These are phyloP conservation scores for Gnathonemus echidnorhynchus DNA, from an alignment of 2,113 vertebrate species.

Conservation along the genomic window DNA sequence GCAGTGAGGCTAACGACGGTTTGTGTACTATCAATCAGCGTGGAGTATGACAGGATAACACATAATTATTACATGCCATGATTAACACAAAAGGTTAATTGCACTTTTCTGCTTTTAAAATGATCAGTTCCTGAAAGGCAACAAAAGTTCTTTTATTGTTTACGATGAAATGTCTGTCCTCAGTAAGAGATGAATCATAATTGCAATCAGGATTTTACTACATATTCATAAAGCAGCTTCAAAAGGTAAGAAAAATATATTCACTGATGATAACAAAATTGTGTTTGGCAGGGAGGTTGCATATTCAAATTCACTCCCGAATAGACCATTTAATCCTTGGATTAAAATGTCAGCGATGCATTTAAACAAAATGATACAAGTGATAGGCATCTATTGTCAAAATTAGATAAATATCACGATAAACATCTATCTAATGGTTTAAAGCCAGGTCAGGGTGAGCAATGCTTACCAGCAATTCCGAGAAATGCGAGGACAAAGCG, in stretches of 20 bases:
- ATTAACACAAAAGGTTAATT: background rate
- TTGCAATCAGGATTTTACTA: background rate
- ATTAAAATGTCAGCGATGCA: background rate
- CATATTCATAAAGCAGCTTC: background rate
- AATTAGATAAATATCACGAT: background rate
- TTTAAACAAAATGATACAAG: background rate
- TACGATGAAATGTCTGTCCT: background rate
- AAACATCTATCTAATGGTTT: background rate
- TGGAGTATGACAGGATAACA: background rate
- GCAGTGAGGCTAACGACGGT: background rate
- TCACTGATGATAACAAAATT: background rate
- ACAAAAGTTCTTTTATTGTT: background rate
- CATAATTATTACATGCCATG: background rate
- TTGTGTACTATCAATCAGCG: background rate
- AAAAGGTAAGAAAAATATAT: background rate
- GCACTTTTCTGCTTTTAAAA: background rate
- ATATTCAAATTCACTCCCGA: background rate
- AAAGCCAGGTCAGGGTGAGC: background rate
- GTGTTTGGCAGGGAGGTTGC: background rate
- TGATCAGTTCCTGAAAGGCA: background rate
- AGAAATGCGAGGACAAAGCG: constrained; percentile 86
- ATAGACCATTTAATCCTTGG: background rate
- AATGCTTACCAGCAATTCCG: constrained; percentile 79
- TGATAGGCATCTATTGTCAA: background rate
- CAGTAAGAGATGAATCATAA: background rate